Evolutionary conservation across 2,888 invertebrate species (phyloP), one percentile per base, ranked within the genome.

Genomic region (Spilarctia lutea): DNA sequence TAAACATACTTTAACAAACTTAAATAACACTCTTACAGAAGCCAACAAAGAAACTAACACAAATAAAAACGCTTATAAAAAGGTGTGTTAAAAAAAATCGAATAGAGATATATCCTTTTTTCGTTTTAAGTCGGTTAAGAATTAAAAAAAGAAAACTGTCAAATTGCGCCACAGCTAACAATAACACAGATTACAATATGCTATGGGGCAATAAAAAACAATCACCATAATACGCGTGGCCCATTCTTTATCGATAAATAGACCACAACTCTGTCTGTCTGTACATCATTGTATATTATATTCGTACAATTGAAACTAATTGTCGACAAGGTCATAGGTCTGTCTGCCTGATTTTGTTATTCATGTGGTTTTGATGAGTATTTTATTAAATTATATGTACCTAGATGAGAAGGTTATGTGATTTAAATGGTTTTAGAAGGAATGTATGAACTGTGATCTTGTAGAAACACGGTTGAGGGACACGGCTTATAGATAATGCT

Each of bases 221-320:
- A 63, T 63, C 30, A 2, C 63, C 30, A 30, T 18, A 30, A 63
- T 63, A 63, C 63, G 16, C 63, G 18, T 18, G 30, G 30, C 33
- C 39, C 66, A 39, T 39, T 66, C 39, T 66, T 10, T 35, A 39
- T 66, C 63, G 27, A 63, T 63, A 63, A 63, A 66, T 39, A 66
- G 65, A 66, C 65, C 65, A 66, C 65, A 66, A 66, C 65, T 24
- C 13, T 65, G 24, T 65, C 30, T 24, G 20, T 65, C 7, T 35
- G 35, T n/a, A 39, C 39, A 66, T 27, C 60, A 60, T 71, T 35
- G 65, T 45, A 33, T 65, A 71, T 71, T 71, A 71, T 71, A 63
- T 42, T 60, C 30, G 60, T 65, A 71, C 75, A 75, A 75, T 75
- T 73, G 73, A 45, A 73, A 73, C 45, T 70, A 73, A 75, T 73